Percentiles rank a stretch among this genome's conserved stretches.
Conservation (phyloP, 2,888 invertebrate genomes). For the Nemotelus pantherinus region DNA sequence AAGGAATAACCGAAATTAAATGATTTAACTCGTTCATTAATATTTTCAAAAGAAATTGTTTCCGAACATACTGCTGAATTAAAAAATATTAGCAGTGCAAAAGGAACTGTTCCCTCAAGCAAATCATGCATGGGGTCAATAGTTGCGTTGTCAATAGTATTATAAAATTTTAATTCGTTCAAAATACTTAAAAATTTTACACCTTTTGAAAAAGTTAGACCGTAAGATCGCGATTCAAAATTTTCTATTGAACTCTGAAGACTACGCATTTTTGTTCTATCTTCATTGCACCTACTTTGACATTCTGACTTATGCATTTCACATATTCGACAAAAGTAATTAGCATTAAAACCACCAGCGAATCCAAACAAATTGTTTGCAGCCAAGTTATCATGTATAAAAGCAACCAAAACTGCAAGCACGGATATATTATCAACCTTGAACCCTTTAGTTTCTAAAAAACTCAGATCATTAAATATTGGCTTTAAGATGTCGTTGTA, state of each 20-base stretch:
- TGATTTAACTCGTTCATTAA: slow-evolving; percentile 10
- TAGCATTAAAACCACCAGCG: slow-evolving; percentile 3
- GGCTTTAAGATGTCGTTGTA: slow-evolving; percentile 6
- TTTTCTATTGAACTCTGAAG: slow-evolving; percentile 5
- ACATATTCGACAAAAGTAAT: slow-evolving; percentile 17
- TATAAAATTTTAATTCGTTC: slow-evolving; percentile 40
- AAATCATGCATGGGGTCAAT: slow-evolving; percentile 49
- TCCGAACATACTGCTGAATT: slow-evolving; percentile 33
- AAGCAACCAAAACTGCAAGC: background rate
- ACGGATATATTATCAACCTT: background rate
- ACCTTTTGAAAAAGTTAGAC: background rate
- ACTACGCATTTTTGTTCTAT: background rate
- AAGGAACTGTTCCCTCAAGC: slow-evolving; percentile 46
- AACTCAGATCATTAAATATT: background rate
- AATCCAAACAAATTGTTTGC: slow-evolving; percentile 4
- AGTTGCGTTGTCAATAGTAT: slow-evolving; percentile 44
- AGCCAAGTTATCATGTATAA: slow-evolving; percentile 12
- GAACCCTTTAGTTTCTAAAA: background rate
- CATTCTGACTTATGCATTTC: slow-evolving; percentile 17
- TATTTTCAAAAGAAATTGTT: slow-evolving; percentile 36
- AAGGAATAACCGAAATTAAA: slow-evolving; percentile 2
- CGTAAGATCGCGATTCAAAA: background rate
- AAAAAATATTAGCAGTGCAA: slow-evolving; percentile 41
- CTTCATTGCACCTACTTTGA: background rate
- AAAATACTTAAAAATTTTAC: slow-evolving; percentile 18